These are phyloP conservation scores for Apomyelois bistriatella DNA, from an alignment of 2,888 invertebrate genomes.

Conservation along the genomic window DNA sequence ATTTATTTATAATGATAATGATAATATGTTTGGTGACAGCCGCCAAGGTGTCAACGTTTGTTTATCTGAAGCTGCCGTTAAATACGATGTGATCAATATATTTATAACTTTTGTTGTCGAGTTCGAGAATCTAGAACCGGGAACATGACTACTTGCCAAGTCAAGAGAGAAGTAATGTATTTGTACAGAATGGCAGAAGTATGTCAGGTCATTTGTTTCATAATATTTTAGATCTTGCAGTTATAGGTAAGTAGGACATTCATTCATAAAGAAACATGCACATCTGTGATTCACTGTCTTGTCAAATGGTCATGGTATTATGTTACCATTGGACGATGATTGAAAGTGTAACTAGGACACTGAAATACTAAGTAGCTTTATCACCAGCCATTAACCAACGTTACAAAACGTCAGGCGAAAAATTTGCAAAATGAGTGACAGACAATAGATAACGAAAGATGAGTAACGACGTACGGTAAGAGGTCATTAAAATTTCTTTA, in stretches of 20 bases:
- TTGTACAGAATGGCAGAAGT: constrained; percentile 23
- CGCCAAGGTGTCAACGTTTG: constrained; percentile 1
- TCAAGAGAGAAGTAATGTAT: constrained; percentile 33
- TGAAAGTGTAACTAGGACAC: constrained; percentile 2
- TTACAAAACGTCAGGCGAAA: constrained; percentile 4
- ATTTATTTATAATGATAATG: neutral
- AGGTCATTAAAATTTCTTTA: constrained; percentile 3
- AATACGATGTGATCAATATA: constrained; percentile 21
- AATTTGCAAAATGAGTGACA: constrained; percentile 1
- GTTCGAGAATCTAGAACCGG: constrained; percentile 23
- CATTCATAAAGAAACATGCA: neutral
- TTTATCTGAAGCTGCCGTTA: constrained; percentile 1
- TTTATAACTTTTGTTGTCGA: constrained; percentile 29
- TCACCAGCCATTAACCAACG: constrained; percentile 3
- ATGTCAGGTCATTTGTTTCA: constrained; percentile 28
- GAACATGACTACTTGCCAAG: constrained; percentile 38
- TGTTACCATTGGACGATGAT: neutral
- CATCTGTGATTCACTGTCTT: neutral
- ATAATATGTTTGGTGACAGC: neutral
- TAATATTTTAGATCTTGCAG: constrained; percentile 19
- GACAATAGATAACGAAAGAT: constrained; percentile 13
- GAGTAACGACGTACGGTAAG: neutral
- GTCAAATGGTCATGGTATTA: neutral
- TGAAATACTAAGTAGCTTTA: constrained; percentile 9
- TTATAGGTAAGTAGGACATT: constrained; percentile 1